Evolutionary conservation across 2,797 vertebrate genomes (phyloP).

Genomic region (Tokudaia tokunoshimensis): DNA sequence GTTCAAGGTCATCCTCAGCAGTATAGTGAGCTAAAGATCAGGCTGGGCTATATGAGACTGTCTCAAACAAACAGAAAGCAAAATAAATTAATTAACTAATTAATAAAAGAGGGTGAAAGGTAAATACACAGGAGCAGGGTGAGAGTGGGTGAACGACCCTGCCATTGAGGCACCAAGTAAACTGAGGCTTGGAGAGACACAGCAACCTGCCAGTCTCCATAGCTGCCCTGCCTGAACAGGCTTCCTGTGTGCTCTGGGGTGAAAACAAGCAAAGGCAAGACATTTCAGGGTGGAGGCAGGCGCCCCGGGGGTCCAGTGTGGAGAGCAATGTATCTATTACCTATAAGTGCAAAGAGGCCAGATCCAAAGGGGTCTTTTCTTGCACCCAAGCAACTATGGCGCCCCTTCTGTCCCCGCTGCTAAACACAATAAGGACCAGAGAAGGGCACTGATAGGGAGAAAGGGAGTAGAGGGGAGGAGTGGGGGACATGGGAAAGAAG

Average conservation of each 20-base stretch:
- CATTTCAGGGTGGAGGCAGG: fast-evolving
- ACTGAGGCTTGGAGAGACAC: neutral
- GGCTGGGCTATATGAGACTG: neutral
- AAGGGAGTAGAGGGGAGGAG: neutral
- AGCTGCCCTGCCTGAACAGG: neutral
- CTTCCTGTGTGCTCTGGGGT: neutral
- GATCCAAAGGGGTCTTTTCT: neutral
- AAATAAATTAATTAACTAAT: no score
- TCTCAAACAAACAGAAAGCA: neutral
- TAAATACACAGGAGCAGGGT: no score
- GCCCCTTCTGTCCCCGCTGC: neutral
- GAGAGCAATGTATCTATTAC: neutral
- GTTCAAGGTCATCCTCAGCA: neutral
- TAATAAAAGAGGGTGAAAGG: neutral
- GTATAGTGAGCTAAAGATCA: neutral
- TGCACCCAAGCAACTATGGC: neutral
- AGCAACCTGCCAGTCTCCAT: neutral
- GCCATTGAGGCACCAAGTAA: neutral
- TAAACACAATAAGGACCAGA: neutral
- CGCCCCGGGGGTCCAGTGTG: neutral
- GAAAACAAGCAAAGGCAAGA: neutral
- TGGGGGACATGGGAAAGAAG: neutral
- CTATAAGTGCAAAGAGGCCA: neutral
- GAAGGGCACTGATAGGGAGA: fast-evolving
- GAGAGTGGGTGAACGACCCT: neutral